Evolutionary conservation across 2,888 invertebrate genomes (phyloP).

Genomic region (Ochlodes sylvanus): DNA sequence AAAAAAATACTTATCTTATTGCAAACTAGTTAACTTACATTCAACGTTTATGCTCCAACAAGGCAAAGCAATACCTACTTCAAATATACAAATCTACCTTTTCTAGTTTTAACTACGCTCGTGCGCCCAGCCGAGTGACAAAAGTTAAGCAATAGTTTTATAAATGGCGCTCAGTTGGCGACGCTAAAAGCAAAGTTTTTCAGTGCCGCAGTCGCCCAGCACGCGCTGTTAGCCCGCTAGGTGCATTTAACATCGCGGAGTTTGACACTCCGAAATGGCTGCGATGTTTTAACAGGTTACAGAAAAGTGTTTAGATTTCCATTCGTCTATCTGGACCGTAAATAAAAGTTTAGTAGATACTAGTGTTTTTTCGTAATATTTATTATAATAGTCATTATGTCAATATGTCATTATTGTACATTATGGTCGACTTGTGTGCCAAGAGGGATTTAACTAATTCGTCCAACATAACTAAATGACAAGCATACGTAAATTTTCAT

Average conservation of each 20-base stretch:
- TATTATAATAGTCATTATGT: too few species aligned
- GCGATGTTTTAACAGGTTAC: neutral
- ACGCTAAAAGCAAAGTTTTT: conserved; percentile 16
- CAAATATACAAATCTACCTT: neutral
- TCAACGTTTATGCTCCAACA: too few species aligned
- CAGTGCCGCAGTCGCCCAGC: neutral
- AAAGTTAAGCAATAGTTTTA: conserved; percentile 26
- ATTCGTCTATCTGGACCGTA: neutral
- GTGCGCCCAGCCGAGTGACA: conserved; percentile 5
- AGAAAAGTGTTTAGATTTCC: neutral
- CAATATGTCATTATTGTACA: too few species aligned
- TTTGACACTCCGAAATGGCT: neutral
- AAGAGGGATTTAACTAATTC: too few species aligned
- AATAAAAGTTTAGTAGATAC: too few species aligned
- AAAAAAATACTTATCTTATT: neutral
- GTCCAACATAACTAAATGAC: too few species aligned
- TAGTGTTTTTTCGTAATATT: too few species aligned
- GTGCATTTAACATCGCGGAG: neutral
- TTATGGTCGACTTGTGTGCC: too few species aligned
- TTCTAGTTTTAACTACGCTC: neutral
- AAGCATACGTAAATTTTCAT: too few species aligned
- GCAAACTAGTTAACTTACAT: too few species aligned
- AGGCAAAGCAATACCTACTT: neutral
- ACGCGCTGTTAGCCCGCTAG: neutral
- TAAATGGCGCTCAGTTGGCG: conserved; percentile 13